These are phyloP conservation scores for Pangasius djambal DNA, from an alignment of 2,797 vertebrate genomes.

Conservation along the genomic window DNA sequence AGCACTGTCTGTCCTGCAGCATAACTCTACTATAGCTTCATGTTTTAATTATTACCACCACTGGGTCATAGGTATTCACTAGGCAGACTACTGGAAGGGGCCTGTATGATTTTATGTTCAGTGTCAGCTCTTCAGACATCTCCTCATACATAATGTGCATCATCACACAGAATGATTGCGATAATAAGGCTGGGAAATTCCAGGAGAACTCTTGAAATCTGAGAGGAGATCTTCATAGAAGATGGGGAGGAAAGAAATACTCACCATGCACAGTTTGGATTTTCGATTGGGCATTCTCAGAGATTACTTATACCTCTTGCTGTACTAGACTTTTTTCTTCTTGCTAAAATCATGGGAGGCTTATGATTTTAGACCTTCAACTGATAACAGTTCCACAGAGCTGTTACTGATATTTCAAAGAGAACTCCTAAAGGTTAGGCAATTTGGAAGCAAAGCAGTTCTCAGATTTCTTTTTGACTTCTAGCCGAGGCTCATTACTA, in stretches of 20 bases:
- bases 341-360: not conserved
- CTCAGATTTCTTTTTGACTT: constrained; percentile 28
- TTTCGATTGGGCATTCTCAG: not conserved
- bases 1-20: constrained; percentile 8
- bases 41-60: constrained; percentile 49
- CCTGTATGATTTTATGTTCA: constrained; percentile 27
- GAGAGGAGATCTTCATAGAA: not conserved
- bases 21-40: constrained; percentile 33
- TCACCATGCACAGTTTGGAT: not conserved
- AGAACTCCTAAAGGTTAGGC: not conserved
- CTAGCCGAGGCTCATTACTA: constrained; percentile 39
- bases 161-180: constrained; percentile 10
- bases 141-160: constrained; percentile 28
- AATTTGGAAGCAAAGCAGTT: constrained; percentile 13
- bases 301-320: not conserved
- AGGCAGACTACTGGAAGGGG: constrained; percentile 13
- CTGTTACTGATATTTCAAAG: not conserved
- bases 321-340: not conserved
- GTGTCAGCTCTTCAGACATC: constrained; percentile 30
- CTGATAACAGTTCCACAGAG: not conserved
- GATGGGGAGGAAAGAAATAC: not conserved
- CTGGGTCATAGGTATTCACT: constrained; percentile 34
- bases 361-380: not conserved
- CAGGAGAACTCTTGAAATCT: not conserved
- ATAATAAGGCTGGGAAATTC: constrained; percentile 20